A percentile compares a stretch with the other conserved stretches of the same genome.
Evolutionary conservation across 2,888 invertebrate species (phyloP).

Genomic region (Catocala nupta): DNA sequence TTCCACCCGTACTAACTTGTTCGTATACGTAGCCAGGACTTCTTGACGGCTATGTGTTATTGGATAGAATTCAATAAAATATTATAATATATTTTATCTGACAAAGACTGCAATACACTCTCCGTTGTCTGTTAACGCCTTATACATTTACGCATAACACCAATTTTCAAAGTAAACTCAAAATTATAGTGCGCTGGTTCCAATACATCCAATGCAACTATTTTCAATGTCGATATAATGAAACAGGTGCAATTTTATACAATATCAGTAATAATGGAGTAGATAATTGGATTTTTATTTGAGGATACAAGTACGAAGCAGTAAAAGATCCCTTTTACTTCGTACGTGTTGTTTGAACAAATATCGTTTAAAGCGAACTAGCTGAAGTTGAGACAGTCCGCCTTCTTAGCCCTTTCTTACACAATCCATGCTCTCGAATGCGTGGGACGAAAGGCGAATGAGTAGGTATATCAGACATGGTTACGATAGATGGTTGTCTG

Average conservation of each 20-base stretch:
- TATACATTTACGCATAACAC: constrained; percentile 1
- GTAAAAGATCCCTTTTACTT: too few species aligned
- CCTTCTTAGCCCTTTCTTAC: constrained; percentile 3
- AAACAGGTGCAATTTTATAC: constrained; percentile 1
- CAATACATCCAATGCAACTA: too few species aligned
- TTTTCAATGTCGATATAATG: too few species aligned
- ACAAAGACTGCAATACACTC: too few species aligned
- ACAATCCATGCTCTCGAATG: neutral
- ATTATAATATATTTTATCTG: too few species aligned
- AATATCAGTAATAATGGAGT: neutral
- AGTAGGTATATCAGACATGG: neutral
- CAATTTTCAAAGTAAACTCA: neutral
- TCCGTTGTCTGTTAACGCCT: too few species aligned
- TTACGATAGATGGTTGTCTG: neutral
- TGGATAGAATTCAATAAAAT: too few species aligned
- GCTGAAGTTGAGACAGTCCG: neutral
- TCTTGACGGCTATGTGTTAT: too few species aligned
- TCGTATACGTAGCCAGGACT: too few species aligned
- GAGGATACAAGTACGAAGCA: too few species aligned
- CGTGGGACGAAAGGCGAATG: constrained; percentile 1
- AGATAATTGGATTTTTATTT: neutral
- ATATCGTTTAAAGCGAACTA: neutral
- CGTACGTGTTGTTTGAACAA: constrained; percentile 4
- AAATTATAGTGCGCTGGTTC: neutral
- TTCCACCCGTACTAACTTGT: too few species aligned